Base-by-base conservation (phyloP, 2,113 vertebrate species). In the Caloenas nicobarica region DNA sequence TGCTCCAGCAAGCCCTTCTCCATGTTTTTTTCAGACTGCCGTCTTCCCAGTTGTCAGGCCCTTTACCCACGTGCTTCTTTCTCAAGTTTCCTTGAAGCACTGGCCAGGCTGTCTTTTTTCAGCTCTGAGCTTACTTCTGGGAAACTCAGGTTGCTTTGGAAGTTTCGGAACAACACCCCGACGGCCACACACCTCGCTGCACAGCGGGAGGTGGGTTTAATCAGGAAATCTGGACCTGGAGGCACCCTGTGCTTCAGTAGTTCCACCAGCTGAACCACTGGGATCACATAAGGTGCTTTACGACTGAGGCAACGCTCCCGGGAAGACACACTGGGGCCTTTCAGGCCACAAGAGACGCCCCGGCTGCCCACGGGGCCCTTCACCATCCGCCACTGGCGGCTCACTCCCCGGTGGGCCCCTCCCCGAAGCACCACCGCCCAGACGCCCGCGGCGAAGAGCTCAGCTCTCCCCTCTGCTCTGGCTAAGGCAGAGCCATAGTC, bases 251-350 rank as follows among this genome's bases (percentile, higher is more conserved):
- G 2, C 16, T 4, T 7, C 48, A 36, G 9, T 0, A 11, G 22
- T 2, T 17, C 10, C 62, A 23, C 28, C 23, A 6, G 18, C 18
- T 11, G n/a, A 19, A 13, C 14, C 13, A 10, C 56, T 0, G 26
- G 16, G 28, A 11, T 8, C 29, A 4, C 12, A 2, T 2, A 28
- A 22, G 7, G 4, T 2, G 9, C 26, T 1, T 16, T 9, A 25
- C 3, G 2, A 15, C 18, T 0, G 42, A 10, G 1, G 12, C 38
- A 11, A 9, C 31, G 2, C 34, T 11, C 28, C 51, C 7, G 3
- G 3, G 4, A 5, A 17, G 16, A 21, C 1, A 26, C n/a, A 2
- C 0, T 54, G 29, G 24, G 0, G 7, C 1, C 44, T 23, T 2
- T 4, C 7, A 3, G 5, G 24, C 16, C 29, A 9, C 36, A 28